A percentile compares a stretch with the other conserved stretches of the same genome.
Conservation (phyloP, 2,113 vertebrate genomes). For the Ailurus styani region DNA sequence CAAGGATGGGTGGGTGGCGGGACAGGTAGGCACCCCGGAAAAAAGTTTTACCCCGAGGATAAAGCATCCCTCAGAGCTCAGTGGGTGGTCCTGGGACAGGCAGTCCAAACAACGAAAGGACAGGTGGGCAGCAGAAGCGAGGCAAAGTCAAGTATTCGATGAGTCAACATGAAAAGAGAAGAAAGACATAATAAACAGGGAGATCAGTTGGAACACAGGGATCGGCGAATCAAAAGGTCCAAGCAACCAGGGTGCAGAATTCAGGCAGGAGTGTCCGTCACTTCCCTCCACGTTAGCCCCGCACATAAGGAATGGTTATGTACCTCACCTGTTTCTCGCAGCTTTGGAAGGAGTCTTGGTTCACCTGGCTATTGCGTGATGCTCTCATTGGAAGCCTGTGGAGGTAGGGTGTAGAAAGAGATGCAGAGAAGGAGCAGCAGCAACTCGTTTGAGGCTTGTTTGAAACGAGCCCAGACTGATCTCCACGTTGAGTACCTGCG, state of each 20-base stretch:
- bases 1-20: not conserved
- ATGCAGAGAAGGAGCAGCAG: not conserved
- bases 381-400: not conserved
- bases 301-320: fast-evolving
- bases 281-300: not conserved
- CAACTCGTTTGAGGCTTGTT: not conserved
- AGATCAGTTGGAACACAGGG: not conserved
- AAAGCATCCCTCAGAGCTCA: not conserved
- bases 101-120: not conserved
- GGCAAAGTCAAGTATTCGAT: not conserved
- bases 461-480: not conserved
- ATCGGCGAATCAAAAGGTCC: not conserved
- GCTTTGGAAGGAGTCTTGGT: not conserved
- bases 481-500: not conserved
- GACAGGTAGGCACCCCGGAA: not conserved
- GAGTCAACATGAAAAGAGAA: not conserved
- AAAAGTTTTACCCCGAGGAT: not conserved
- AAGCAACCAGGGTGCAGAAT: not conserved
- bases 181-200: not conserved
- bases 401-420: not conserved
- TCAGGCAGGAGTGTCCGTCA: fast-evolving
- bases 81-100: not conserved
- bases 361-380: not conserved
- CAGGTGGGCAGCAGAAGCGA: not conserved
- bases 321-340: not conserved